Conservation (phyloP, 1,140 invertebrate species). For the Papilio glaucus region DNA sequence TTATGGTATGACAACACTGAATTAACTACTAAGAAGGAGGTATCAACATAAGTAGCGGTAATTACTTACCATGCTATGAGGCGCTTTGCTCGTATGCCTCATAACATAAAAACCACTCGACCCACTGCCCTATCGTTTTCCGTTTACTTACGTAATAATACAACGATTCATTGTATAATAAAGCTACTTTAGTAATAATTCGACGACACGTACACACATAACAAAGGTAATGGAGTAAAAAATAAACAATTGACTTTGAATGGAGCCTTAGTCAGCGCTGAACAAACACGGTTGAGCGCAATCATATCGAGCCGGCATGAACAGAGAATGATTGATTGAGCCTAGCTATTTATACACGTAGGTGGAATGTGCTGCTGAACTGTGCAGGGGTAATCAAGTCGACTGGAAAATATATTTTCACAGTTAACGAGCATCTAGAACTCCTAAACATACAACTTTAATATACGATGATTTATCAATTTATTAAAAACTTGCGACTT, state of each 20-base stretch:
- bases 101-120: too few relatives aligned
- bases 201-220: conserved; percentile 2
- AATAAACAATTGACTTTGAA: conserved; percentile 22
- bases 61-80: too few relatives aligned
- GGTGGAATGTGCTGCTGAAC: conserved; percentile 19
- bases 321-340: conserved; percentile 30
- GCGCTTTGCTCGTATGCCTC: too few relatives aligned
- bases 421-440: conserved; percentile 22
- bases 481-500: background rate
- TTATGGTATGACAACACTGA: too few relatives aligned
- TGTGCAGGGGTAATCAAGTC: conserved; percentile 1
- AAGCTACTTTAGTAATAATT: background rate
- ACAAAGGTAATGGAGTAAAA: conserved; percentile 15
- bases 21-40: too few relatives aligned
- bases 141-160: background rate
- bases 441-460: conserved; percentile 1
- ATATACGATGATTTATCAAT: conserved; percentile 6
- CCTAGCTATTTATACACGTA: conserved; percentile 15
- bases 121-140: too few relatives aligned
- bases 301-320: conserved; percentile 23
- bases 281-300: conserved; percentile 28
- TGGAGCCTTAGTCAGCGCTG: conserved; percentile 24
- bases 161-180: conserved; percentile 1
- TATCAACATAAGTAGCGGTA: too few relatives aligned
- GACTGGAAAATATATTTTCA: conserved; percentile 17